These are phyloP conservation scores for Drosophila sturtevanti DNA, from an alignment of 1,140 invertebrate genomes.

Conservation along the genomic window DNA sequence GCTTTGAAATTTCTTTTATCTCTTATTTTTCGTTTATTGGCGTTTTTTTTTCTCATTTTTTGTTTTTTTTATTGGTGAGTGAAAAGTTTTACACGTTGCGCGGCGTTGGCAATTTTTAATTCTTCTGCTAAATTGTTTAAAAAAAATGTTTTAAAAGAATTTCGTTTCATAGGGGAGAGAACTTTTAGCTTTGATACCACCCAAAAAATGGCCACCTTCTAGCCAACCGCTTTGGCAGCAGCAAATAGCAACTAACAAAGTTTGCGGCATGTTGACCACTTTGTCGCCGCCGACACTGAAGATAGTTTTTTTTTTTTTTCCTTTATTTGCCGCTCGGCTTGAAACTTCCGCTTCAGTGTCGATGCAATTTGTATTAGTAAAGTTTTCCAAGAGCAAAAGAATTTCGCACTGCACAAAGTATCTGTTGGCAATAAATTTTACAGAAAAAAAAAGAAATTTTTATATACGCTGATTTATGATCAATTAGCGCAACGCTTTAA, in stretches of 20 bases:
- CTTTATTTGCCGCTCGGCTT: no score
- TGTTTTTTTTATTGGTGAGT: slow-evolving; percentile 22
- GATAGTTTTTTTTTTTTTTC: slow-evolving; percentile 45
- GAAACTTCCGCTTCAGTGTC: slow-evolving; percentile 67
- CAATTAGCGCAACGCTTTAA: slow-evolving; percentile 58
- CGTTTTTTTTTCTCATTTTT: neutral
- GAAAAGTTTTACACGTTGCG: slow-evolving; percentile 69
- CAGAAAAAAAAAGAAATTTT: slow-evolving; percentile 47
- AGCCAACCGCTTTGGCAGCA: slow-evolving; percentile 52
- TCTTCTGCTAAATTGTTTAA: slow-evolving; percentile 79
- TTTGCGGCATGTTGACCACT: slow-evolving; percentile 80
- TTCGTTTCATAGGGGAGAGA: slow-evolving; percentile 52
- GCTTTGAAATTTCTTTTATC: slow-evolving; percentile 3
- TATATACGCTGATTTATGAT: slow-evolving; percentile 69
- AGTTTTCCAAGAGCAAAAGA: slow-evolving; percentile 51
- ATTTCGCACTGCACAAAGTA: slow-evolving; percentile 57
- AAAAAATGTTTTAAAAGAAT: slow-evolving; percentile 76
- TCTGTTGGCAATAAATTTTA: slow-evolving; percentile 65
- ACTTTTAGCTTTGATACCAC: slow-evolving; percentile 29
- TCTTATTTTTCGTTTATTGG: neutral
- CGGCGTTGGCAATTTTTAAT: slow-evolving; percentile 79
- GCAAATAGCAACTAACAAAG: slow-evolving; percentile 55
- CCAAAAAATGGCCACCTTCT: neutral
- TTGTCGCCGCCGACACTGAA: slow-evolving; percentile 59
- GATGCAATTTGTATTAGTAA: slow-evolving; percentile 79